Evolutionary conservation across 2,113 vertebrate species (phyloP), one percentile per base, ranked within the genome.

Genomic region (Vulpes ferrilata): DNA sequence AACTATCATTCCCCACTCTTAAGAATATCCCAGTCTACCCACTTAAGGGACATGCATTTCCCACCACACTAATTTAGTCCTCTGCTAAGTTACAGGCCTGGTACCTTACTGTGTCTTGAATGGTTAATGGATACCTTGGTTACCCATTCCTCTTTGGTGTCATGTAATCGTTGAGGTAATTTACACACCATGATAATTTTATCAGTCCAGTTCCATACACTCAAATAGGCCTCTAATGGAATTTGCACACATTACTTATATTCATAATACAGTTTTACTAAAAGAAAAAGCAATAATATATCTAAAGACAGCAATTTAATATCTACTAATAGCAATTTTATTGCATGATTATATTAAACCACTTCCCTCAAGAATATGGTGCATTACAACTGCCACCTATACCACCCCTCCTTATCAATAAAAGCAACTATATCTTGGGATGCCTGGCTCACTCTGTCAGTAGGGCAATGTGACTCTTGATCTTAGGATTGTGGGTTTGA

Each of bases 11-110:
- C 64, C 22, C 57, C 38, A 91, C 51, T 80, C 74, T 93, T 95
- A 88, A 95, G 76, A 94, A 88, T 78, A 95, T 62, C 17, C 51
- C 62, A 84, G 25, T 48, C 25, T 90, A 85, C 73, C 94, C 62
- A 91, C 12, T 79, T 79, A 89, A 94, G 17, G 43, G 38, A 25
- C 51, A 80, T 81, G 4, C 23, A 96, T 96, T 96, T 97, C 48
- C 65, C 53, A 95, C 80, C 23, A 96, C 93, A 97, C 32, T 92
- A 83, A 93, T 88, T 91, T 73, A 90, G 62, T 88, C 87, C 35
- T 93, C 89, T 88, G 32, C 2, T 86, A 95, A 95, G 38, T 81
- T 89, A 89, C 1, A 91, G 43, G 32, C 19, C 51, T 90, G 9
- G 15, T 43, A 38, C 7, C 71, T 96, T 79, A 84, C 5, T 79